These are phyloP conservation scores for Ethmia dodecea DNA, from an alignment of 2,888 invertebrate species.

Conservation along the genomic window DNA sequence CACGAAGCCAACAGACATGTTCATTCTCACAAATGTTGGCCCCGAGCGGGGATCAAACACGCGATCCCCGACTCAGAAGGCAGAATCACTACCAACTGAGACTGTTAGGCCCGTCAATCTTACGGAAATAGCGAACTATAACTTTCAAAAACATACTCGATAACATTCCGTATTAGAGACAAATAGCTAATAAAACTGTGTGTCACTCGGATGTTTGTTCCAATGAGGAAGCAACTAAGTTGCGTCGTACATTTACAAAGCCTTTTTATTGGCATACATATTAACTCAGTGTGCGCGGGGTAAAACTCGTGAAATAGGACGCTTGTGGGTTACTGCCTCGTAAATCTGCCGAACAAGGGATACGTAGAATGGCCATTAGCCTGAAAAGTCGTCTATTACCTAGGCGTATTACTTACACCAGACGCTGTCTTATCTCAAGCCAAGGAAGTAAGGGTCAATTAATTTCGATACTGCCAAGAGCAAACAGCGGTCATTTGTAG, in stretches of 20 bases:
- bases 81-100: no score
- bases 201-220: background rate
- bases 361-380: conserved; percentile 37
- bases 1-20: no score
- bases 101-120: no score
- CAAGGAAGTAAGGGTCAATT: conserved; percentile 1
- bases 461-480: background rate
- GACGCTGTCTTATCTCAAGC: conserved; percentile 1
- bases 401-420: conserved; percentile 6
- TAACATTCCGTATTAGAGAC: conserved; percentile 3
- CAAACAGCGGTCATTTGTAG: background rate
- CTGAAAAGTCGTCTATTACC: conserved; percentile 32
- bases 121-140: no score
- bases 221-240: background rate
- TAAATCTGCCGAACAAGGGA: conserved; percentile 49
- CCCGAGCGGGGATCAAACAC: no score
- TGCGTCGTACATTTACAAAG: background rate
- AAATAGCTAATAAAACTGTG: conserved; percentile 8
- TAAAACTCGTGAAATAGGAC: conserved; percentile 33
- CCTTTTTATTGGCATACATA: conserved; percentile 5
- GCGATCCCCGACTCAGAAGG: no score
- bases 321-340: conserved; percentile 48
- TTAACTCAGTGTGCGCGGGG: conserved; percentile 4
- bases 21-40: no score
- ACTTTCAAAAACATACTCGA: no score